phyloP scores from a whole-genome alignment of 2,113 vertebrate genomes.

The Rhineura floridana region DNA sequence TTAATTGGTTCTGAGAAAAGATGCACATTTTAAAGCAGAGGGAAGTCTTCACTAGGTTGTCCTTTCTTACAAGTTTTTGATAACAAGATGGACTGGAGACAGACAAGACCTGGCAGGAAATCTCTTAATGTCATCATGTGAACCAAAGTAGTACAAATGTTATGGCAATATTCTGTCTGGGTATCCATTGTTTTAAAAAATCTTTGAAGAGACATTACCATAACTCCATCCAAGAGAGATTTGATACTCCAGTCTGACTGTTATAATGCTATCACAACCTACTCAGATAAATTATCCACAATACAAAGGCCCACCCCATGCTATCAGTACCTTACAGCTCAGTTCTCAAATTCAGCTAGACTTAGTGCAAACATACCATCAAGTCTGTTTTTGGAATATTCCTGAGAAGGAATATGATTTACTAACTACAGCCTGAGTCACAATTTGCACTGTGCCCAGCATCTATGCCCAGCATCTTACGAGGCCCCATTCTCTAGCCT shows the following conservation, averaged over 20 bases:
- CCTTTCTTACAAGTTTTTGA: background rate
- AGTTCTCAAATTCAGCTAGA: background rate
- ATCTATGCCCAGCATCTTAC: too few relatives aligned
- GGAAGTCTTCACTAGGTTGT: slow-evolving; percentile 1
- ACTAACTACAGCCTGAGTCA: background rate
- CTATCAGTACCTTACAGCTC: background rate
- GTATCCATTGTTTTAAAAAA: background rate
- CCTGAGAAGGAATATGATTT: background rate
- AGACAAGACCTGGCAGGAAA: background rate
- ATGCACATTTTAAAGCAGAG: background rate
- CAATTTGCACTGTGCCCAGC: background rate
- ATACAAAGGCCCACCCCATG: background rate
- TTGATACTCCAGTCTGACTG: background rate
- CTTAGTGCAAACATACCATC: background rate
- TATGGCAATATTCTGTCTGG: background rate
- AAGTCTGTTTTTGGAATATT: background rate
- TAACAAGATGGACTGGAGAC: background rate
- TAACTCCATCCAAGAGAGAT: background rate
- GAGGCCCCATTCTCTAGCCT: background rate
- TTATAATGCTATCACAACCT: background rate
- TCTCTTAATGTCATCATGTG: background rate
- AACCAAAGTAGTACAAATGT: background rate
- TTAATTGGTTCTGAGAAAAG: background rate
- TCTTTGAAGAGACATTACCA: background rate
- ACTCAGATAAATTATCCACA: background rate